Conservation (phyloP, 53 echinoderm and acorn worm species). For the Luidia sarsii region DNA sequence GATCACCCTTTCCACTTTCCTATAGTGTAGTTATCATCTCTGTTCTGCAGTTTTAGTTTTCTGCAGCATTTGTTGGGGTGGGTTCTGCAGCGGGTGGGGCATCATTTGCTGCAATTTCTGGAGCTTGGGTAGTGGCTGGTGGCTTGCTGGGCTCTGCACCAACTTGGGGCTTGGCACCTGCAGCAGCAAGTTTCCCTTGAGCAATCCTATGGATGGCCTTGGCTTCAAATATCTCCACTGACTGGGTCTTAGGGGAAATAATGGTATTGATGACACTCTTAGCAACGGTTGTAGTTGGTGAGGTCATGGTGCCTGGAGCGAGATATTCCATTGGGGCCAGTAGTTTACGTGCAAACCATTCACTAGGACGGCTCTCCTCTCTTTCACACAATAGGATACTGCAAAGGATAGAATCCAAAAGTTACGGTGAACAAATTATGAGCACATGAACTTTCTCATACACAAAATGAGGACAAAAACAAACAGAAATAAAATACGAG, state of each 20-base stretch:
- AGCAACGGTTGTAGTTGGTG: constrained; percentile 71
- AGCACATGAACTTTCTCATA: neutral
- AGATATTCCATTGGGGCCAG: constrained; percentile 71
- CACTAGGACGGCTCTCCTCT: constrained; percentile 61
- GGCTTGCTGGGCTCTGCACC: neutral
- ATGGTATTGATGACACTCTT: constrained; percentile 82
- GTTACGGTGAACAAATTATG: neutral
- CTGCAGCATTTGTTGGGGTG: neutral
- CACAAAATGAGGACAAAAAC: neutral
- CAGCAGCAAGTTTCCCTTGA: neutral
- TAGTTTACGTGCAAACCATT: constrained; percentile 47
- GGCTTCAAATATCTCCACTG: constrained; percentile 40
- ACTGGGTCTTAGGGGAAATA: constrained; percentile 38
- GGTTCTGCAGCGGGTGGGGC: neutral
- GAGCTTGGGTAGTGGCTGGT: too few relatives aligned
- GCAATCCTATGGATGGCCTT: constrained; percentile 66
- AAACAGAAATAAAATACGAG: too few relatives aligned
- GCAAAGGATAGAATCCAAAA: too few relatives aligned
- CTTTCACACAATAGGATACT: constrained; percentile 79
- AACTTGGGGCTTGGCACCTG: neutral
- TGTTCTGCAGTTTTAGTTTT: too few relatives aligned
- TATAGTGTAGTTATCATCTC: too few relatives aligned
- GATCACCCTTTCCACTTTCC: too few relatives aligned
- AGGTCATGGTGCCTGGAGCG: constrained; percentile 62
- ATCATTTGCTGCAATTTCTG: neutral